These are phyloP conservation scores for Petrophora chlorosata DNA, from an alignment of 2,888 invertebrate species.

Conservation along the genomic window DNA sequence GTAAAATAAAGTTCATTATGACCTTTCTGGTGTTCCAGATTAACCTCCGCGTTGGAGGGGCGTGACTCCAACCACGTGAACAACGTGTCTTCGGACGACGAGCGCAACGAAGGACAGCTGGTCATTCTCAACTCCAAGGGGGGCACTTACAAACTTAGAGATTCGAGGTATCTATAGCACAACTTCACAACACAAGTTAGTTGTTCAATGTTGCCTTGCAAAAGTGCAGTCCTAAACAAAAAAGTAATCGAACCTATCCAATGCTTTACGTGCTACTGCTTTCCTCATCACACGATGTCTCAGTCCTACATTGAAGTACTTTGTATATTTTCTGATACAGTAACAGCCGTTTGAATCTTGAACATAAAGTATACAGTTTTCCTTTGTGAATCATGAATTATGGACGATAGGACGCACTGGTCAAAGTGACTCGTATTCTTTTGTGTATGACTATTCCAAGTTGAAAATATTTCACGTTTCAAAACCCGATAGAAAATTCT, in stretches of 20 bases:
- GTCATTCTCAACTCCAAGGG: constrained; percentile 81
- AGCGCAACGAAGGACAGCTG: constrained; percentile 66
- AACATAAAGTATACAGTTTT: neutral
- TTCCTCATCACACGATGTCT: constrained; percentile 8
- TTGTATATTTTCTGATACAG: neutral
- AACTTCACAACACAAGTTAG: constrained; percentile 1
- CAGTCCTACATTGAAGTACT: too few relatives aligned
- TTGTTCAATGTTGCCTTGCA: neutral
- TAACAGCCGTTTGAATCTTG: neutral
- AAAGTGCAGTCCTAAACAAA: neutral
- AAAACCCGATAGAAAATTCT: constrained; percentile 29
- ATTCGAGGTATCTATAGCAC: constrained; percentile 84
- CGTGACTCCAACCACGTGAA: constrained; percentile 81
- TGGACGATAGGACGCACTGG: neutral
- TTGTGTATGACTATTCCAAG: constrained; percentile 1
- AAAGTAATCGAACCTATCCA: neutral
- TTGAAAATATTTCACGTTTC: constrained; percentile 19
- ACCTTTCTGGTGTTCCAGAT: constrained; percentile 50
- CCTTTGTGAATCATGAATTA: constrained; percentile 4
- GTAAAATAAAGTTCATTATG: too few relatives aligned
- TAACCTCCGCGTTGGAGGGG: constrained; percentile 76
- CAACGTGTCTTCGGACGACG: constrained; percentile 76
- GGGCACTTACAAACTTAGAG: constrained; percentile 88
- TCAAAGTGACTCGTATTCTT: neutral
- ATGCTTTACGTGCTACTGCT: constrained; percentile 10